These are phyloP conservation scores for Drosophila mayaguana DNA, from an alignment of 2,888 invertebrate genomes.

Conservation along the genomic window DNA sequence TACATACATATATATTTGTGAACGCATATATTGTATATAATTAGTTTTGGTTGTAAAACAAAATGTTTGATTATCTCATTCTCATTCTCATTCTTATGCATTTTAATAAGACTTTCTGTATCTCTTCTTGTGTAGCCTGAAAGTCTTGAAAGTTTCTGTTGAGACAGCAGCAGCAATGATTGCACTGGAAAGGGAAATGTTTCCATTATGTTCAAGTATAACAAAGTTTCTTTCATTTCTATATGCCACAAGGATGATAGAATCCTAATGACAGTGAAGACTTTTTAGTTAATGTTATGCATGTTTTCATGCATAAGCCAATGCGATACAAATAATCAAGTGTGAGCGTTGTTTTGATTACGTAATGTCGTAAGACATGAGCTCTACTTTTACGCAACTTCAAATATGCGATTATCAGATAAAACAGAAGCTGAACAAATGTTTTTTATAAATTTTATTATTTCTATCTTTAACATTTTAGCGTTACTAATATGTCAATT, in stretches of 20 bases:
- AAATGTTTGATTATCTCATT: slow-evolving; percentile 15
- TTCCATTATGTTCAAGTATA: neutral
- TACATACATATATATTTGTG: neutral
- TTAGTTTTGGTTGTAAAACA: slow-evolving; percentile 4
- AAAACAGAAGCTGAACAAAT: no score
- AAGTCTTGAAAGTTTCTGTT: slow-evolving; percentile 3
- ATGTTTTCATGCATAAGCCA: no score
- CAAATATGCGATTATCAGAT: no score
- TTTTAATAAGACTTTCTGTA: slow-evolving; percentile 9
- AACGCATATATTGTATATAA: neutral
- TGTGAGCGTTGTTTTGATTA: no score
- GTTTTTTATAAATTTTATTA: no score
- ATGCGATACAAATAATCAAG: no score
- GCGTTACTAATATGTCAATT: no score
- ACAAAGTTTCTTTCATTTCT: neutral
- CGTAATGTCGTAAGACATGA: no score
- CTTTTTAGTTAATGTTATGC: no score
- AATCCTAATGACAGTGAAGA: no score
- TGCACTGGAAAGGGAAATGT: neutral
- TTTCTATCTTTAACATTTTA: no score
- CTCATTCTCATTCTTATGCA: slow-evolving; percentile 9
- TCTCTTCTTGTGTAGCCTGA: neutral
- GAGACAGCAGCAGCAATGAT: neutral
- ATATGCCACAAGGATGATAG: neutral
- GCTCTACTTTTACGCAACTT: no score